phyloP scores from a whole-genome alignment of 2,113 vertebrate species.

The Takifugu flavidus region DNA sequence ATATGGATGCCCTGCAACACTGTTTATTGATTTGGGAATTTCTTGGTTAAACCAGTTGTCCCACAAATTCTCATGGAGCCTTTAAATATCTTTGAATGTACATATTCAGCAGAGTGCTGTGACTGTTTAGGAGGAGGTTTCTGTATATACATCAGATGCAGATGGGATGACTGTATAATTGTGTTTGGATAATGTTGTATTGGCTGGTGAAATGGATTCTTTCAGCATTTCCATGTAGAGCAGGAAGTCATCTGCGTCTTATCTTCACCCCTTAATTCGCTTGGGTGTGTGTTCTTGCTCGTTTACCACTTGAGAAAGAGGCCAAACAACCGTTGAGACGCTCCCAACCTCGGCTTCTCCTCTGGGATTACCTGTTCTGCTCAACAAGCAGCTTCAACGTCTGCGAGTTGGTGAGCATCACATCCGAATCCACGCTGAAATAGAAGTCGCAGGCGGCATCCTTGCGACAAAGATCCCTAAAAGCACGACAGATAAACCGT shows the following conservation, averaged over 20 bases:
- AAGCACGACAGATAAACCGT: constrained; percentile 34
- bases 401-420: constrained; percentile 88
- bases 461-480: constrained; percentile 89
- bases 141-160: constrained; percentile 31
- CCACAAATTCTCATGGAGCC: constrained; percentile 48
- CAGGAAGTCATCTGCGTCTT: constrained; percentile 59
- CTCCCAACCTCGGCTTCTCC: background rate
- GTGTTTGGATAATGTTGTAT: constrained; percentile 58
- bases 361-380: constrained; percentile 89
- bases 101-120: constrained; percentile 9
- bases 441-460: constrained; percentile 87
- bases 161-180: constrained; percentile 48
- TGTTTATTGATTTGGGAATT: constrained; percentile 22
- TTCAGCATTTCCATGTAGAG: constrained; percentile 56
- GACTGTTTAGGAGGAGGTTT: constrained; percentile 51
- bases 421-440: constrained; percentile 91
- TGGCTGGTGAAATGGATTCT: constrained; percentile 29
- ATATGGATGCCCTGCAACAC: constrained; percentile 22
- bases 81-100: constrained; percentile 64
- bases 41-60: constrained; percentile 28
- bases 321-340: constrained; percentile 5
- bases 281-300: constrained; percentile 48
- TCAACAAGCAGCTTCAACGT: constrained; percentile 91
- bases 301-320: constrained; percentile 36
- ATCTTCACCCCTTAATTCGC: constrained; percentile 63